Evolutionary conservation across 2,888 invertebrate genomes (phyloP).

Genomic region (Morinoia aosen): DNA sequence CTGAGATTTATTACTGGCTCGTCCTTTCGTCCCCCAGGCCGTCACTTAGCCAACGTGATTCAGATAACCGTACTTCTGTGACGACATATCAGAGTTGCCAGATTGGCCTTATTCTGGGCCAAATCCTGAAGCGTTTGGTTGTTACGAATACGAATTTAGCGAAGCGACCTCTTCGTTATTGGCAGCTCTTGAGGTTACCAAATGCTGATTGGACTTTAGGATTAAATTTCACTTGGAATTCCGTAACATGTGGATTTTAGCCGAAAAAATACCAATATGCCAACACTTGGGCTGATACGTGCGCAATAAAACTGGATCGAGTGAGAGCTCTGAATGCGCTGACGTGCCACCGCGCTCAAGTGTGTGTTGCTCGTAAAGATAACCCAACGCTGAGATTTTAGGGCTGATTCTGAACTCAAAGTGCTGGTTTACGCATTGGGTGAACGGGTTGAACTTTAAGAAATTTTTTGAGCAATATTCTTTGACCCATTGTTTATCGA

Average conservation of each 20-base stretch:
- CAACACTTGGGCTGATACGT: background rate
- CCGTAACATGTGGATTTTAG: too few relatives aligned
- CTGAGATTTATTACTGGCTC: background rate
- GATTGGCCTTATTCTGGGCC: too few relatives aligned
- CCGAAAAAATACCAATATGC: too few relatives aligned
- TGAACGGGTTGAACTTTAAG: background rate
- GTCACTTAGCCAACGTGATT: background rate
- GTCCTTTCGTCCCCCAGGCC: background rate
- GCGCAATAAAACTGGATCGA: background rate
- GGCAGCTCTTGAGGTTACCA: too few relatives aligned
- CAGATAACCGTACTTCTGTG: background rate
- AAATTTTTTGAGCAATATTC: background rate
- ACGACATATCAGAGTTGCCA: background rate
- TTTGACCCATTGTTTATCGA: background rate
- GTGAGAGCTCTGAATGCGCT: background rate
- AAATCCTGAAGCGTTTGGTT: too few relatives aligned
- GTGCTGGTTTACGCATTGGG: background rate
- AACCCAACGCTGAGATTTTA: background rate
- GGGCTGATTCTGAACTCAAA: background rate
- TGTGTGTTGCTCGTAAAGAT: background rate
- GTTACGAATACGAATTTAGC: too few relatives aligned
- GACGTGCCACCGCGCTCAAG: background rate
- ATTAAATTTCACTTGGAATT: too few relatives aligned
- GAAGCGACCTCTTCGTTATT: too few relatives aligned
- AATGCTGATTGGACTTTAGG: too few relatives aligned